Percentiles rank a stretch among this genome's conserved stretches.
These are phyloP conservation scores for Batillaria attramentaria DNA, from an alignment of 1,140 invertebrate genomes.

Conservation along the genomic window DNA sequence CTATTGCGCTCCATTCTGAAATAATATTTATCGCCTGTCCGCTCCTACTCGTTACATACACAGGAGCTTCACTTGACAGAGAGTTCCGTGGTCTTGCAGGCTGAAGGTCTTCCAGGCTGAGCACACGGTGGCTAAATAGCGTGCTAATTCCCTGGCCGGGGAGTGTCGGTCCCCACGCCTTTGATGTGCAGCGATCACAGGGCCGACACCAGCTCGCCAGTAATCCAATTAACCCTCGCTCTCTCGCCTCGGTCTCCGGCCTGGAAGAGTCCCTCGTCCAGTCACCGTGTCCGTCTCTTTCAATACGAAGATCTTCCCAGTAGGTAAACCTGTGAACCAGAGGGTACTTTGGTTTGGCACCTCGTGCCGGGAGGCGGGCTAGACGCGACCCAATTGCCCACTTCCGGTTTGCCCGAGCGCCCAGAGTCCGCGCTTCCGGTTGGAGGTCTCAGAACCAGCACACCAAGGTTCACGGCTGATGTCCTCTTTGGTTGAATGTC, in stretches of 20 bases:
- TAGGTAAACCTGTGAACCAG: not conserved
- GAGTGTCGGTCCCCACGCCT: not conserved
- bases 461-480: no score
- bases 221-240: constrained; percentile 22
- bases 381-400: not conserved
- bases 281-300: not conserved
- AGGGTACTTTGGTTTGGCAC: not conserved
- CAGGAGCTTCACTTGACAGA: not conserved
- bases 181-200: constrained; percentile 8
- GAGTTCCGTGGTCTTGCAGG: not conserved
- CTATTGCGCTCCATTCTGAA: not conserved
- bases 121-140: not conserved
- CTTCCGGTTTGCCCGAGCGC: constrained; percentile 2
- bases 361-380: not conserved
- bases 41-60: constrained; percentile 6
- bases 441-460: not conserved
- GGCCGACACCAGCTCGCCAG: not conserved
- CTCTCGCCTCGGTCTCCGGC: not conserved
- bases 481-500: no score
- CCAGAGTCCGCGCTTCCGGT: constrained; percentile 19
- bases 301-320: not conserved
- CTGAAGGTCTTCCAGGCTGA: not conserved
- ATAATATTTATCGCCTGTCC: constrained; percentile 23
- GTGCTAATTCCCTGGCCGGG: constrained; percentile 11
- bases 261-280: not conserved